Conservation (phyloP, 2,113 vertebrate species). For the Prionailurus viverrinus region DNA sequence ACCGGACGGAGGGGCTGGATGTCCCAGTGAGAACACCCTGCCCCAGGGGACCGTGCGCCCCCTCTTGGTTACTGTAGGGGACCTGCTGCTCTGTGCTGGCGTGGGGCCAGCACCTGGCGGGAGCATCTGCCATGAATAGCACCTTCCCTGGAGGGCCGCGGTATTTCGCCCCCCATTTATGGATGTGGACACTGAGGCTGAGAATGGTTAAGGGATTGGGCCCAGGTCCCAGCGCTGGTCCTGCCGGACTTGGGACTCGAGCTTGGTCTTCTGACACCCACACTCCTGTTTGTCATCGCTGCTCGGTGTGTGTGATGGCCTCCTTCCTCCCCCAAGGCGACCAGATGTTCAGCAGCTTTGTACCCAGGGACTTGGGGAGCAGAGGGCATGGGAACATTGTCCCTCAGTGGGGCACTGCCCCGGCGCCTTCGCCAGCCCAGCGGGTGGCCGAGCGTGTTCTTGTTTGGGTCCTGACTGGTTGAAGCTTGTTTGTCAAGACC, state of each 20-base stretch:
- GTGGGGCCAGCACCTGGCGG: too few relatives aligned
- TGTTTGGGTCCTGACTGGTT: background rate
- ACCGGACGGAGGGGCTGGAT: background rate
- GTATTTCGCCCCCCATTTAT: rapidly evolving
- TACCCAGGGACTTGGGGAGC: too few relatives aligned
- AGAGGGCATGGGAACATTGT: background rate
- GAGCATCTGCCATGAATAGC: rapidly evolving
- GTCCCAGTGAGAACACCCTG: rapidly evolving
- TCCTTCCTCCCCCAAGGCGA: background rate
- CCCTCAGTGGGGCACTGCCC: background rate
- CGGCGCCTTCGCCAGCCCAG: background rate
- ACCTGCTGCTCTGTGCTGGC: rapidly evolving
- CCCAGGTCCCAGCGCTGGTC: background rate
- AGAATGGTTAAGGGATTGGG: background rate
- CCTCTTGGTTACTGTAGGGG: background rate
- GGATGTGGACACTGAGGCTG: background rate
- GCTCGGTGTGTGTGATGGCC: rapidly evolving
- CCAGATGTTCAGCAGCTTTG: background rate
- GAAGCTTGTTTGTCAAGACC: background rate
- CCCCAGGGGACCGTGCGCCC: rapidly evolving
- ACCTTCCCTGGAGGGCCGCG: rapidly evolving
- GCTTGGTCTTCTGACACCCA: rapidly evolving
- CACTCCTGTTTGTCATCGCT: rapidly evolving
- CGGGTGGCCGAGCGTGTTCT: background rate
- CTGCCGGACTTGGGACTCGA: rapidly evolving